Percentiles rank a stretch among this genome's conserved stretches.
Evolutionary conservation across 2,797 vertebrate species (phyloP).

Genomic region (Merluccius polli): DNA sequence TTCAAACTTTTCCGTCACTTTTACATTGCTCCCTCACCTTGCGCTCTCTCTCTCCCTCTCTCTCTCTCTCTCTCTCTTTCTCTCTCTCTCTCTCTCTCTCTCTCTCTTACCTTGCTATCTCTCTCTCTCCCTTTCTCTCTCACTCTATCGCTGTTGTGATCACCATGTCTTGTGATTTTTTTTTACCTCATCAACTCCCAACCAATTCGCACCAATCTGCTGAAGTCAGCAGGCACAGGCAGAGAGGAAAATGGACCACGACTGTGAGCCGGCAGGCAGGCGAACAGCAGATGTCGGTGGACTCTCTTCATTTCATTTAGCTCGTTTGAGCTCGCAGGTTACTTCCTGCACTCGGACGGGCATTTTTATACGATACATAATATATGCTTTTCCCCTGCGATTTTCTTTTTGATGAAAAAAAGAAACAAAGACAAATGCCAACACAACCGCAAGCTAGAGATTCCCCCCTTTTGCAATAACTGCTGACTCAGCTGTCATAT

Average conservation of each 20-base stretch:
- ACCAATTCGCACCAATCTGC: constrained; percentile 60
- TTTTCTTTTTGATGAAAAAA: constrained; percentile 13
- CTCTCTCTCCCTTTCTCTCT: neutral
- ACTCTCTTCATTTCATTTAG: constrained; percentile 35
- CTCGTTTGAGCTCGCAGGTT: constrained; percentile 26
- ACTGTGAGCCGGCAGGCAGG: constrained; percentile 39
- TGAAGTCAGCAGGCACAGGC: constrained; percentile 51
- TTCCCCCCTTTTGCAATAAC: constrained; percentile 26
- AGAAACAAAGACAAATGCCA: constrained; percentile 34
- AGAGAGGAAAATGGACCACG: constrained; percentile 45
- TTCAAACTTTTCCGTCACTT: neutral
- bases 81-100: neutral
- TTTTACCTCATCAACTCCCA: constrained; percentile 35
- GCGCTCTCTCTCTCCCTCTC: too few species aligned
- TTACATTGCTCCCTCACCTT: neutral
- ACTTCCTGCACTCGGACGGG: constrained; percentile 13
- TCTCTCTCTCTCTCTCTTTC: neutral
- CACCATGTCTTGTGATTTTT: neutral
- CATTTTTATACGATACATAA: constrained; percentile 18
- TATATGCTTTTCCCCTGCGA: constrained; percentile 5
- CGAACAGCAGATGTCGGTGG: constrained; percentile 34
- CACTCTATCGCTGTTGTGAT: neutral
- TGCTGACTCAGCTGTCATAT: constrained; percentile 35
- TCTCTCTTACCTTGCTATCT: neutral
- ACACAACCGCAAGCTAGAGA: constrained; percentile 7